Evolutionary conservation across 2,797 vertebrate species (phyloP).

Genomic region (Enteromius argenteus): DNA sequence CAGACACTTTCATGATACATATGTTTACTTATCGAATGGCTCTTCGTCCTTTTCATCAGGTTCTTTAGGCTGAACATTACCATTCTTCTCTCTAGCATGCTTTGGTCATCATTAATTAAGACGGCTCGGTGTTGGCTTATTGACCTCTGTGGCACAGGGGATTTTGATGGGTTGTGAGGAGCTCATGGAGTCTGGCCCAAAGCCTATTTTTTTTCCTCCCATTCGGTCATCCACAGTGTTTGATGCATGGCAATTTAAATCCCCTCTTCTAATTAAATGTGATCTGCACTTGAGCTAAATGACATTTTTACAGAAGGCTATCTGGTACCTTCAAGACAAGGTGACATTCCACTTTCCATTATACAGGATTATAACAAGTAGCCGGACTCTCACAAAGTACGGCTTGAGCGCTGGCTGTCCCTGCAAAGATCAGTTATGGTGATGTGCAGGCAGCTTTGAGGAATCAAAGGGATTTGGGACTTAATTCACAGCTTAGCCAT

Average conservation of each 20-base stretch:
- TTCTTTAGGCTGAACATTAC: constrained; percentile 65
- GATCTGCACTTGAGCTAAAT: constrained; percentile 86
- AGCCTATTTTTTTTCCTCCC: constrained; percentile 76
- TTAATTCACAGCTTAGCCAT: constrained; percentile 82
- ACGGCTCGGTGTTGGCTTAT: constrained; percentile 80
- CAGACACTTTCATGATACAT: neutral
- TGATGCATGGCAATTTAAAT: constrained; percentile 87
- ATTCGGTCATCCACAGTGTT: constrained; percentile 80
- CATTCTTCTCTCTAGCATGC: constrained; percentile 72
- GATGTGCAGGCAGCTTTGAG: constrained; percentile 78
- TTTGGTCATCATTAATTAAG: constrained; percentile 87
- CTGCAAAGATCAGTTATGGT: constrained; percentile 80
- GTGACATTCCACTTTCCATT: constrained; percentile 87
- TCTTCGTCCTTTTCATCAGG: neutral
- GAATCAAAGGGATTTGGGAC: constrained; percentile 82
- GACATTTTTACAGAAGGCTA: constrained; percentile 82
- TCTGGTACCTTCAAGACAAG: constrained; percentile 84
- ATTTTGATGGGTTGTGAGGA: constrained; percentile 83
- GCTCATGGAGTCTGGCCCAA: constrained; percentile 81
- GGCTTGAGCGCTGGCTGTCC: constrained; percentile 70
- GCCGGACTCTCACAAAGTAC: constrained; percentile 68
- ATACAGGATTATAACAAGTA: constrained; percentile 84
- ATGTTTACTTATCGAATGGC: constrained; percentile 14
- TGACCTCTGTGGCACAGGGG: constrained; percentile 81
- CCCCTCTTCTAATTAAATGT: constrained; percentile 87